These are phyloP conservation scores for Heterodera carotae DNA, from an alignment of 1,140 invertebrate genomes.

Conservation along the genomic window DNA sequence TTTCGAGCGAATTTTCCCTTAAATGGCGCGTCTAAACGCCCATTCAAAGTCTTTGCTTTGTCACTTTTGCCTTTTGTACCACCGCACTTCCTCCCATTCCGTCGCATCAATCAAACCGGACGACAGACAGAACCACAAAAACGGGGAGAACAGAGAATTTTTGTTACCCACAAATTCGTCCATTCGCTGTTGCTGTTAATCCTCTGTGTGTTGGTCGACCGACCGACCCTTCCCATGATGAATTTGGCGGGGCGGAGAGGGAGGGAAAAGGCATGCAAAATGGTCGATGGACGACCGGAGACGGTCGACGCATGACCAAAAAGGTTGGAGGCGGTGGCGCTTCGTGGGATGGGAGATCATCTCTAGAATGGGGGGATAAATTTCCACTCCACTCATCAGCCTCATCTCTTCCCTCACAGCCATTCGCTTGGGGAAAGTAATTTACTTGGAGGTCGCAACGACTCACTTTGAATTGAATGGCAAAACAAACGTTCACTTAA, in stretches of 20 bases:
- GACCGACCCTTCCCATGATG: background rate
- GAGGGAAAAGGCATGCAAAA: background rate
- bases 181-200: background rate
- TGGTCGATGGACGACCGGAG: background rate
- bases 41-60: background rate
- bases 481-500: background rate
- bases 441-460: background rate
- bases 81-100: background rate
- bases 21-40: background rate
- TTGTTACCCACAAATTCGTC: background rate
- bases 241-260: background rate
- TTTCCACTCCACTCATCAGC: conserved; percentile 1
- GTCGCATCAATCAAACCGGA: conserved; percentile 17
- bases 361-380: background rate
- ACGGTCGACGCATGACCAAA: background rate
- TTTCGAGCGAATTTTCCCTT: background rate
- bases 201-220: background rate
- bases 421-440: background rate
- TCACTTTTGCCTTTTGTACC: background rate
- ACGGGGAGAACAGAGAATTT: background rate
- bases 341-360: background rate
- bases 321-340: background rate
- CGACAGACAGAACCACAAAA: conserved; percentile 6
- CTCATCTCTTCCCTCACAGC: background rate
- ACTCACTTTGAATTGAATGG: conserved; percentile 9